Evolutionary conservation across 2,888 invertebrate genomes (phyloP).

Genomic region (Drosophila ustulata): DNA sequence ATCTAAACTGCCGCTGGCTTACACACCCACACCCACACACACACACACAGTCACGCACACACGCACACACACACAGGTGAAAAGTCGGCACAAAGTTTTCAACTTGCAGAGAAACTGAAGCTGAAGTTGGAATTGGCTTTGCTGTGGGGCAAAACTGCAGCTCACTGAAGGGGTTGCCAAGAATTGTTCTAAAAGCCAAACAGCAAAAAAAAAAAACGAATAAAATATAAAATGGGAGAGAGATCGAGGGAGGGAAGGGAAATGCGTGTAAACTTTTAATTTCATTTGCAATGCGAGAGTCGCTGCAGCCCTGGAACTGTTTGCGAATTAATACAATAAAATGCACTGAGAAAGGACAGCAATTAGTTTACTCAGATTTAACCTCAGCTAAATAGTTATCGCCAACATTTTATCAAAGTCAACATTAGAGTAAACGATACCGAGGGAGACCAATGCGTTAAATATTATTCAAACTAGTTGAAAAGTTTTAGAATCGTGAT

Average conservation of each 20-base stretch:
- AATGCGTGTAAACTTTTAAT: conserved; percentile 63
- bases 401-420: background rate
- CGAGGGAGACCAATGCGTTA: too few species aligned
- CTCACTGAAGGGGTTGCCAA: background rate
- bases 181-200: conserved; percentile 24
- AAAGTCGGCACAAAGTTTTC: conserved; percentile 62
- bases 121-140: conserved; percentile 64
- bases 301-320: conserved; percentile 30
- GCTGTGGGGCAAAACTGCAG: conserved; percentile 5
- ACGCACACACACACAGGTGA: conserved; percentile 35
- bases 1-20: conserved; percentile 69
- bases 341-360: conserved; percentile 13
- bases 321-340: conserved; percentile 45
- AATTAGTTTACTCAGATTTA: conserved; percentile 19
- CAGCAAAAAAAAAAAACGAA: background rate
- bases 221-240: conserved; percentile 7
- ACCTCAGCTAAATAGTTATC: background rate
- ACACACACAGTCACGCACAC: conserved; percentile 5
- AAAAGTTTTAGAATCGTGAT: too few species aligned
- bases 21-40: conserved; percentile 4
- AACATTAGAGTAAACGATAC: background rate
- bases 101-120: conserved; percentile 55
- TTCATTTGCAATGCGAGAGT: conserved; percentile 66
- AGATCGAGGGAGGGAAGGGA: background rate
- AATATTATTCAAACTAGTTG: too few species aligned